Percentiles rank a stretch among this genome's conserved stretches.
phyloP scores from a whole-genome alignment of 1,140 invertebrate genomes.

The Drosophila lacertosa region DNA sequence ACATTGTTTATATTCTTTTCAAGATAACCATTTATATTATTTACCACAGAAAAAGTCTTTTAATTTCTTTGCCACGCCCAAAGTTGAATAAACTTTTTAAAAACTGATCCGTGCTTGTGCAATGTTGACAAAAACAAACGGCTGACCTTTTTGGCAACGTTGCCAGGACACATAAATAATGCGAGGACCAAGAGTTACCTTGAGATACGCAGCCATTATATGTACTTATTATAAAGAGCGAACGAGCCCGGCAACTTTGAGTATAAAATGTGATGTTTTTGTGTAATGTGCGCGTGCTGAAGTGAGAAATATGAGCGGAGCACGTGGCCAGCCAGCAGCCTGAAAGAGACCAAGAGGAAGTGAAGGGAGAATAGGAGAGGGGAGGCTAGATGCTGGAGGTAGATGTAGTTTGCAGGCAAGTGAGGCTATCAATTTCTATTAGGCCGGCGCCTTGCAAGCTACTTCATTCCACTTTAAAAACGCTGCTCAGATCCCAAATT shows the following conservation, averaged over 20 bases:
- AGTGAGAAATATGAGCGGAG: slow-evolving; percentile 70
- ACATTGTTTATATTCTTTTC: no score
- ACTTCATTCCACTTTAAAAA: slow-evolving; percentile 58
- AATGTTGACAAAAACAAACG: slow-evolving; percentile 50
- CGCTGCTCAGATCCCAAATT: slow-evolving; percentile 44
- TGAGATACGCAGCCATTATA: slow-evolving; percentile 23
- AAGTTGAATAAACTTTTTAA: background rate
- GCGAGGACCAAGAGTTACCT: slow-evolving; percentile 19
- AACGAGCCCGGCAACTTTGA: slow-evolving; percentile 47
- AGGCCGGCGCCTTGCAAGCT: slow-evolving; percentile 38
- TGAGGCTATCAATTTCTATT: slow-evolving; percentile 73
- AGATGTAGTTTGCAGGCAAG: slow-evolving; percentile 23
- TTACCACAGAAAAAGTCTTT: background rate
- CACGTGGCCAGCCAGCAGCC: slow-evolving; percentile 50
- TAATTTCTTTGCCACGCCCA: background rate
- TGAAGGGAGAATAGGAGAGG: background rate
- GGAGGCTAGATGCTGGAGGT: background rate
- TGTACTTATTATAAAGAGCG: slow-evolving; percentile 42
- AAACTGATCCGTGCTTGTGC: background rate
- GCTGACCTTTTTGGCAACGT: slow-evolving; percentile 59
- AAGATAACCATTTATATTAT: background rate
- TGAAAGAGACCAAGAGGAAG: slow-evolving; percentile 3
- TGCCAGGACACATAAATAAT: slow-evolving; percentile 62
- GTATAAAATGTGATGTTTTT: slow-evolving; percentile 72
- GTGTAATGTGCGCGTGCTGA: slow-evolving; percentile 65